Base-by-base conservation (phyloP, 2,797 vertebrate species). In the Luscinia megarhynchos region DNA sequence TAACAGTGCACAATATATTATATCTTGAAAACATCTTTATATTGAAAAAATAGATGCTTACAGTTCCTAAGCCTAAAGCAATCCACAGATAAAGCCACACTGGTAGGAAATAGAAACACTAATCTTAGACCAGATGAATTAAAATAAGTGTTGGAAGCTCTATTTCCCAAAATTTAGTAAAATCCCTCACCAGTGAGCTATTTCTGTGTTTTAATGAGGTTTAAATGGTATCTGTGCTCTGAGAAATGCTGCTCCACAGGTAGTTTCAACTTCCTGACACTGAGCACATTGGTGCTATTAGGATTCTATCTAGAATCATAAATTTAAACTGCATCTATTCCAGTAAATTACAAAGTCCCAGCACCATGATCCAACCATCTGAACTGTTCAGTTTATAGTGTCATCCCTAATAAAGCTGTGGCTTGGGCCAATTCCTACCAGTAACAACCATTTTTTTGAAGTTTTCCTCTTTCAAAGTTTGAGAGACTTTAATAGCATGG, bases 151-250 rank as follows among this genome's bases (percentile, higher is more conserved):
- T 87, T 85, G 13, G 45, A 87, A 93, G 20, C 3, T 50, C 1
- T 69, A n/a, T 68, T 86, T 86, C n/a, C 62, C 43, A 30, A 81
- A 82, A 68, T 14, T 46, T 70, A 64, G 24, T 58, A 68, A 72
- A 86, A 68, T 48, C 46, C 66, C 58, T 78, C 46, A 79, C 46
- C 63, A 76, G 40, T 32, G 41, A 84, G 66, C 17, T 86, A 62
- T 84, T 93, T 93, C 36, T 85, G 14, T 72, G 19, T 64, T 94
- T 91, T 92, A 66, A 91, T 78, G 73, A 90, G 36, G 11, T 90
- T 93, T 93, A 88, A 92, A 88, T 78, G 7, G 36, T 66, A 90
- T 40, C 40, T 78, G 32, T 84, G 54, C 54, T 93, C 43, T 68
- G 73, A 75, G 69, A 81, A 81, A 40, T 75, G n/a, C 19, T 84